Evolutionary conservation across 2,113 vertebrate species (phyloP).

Genomic region (Dicrurus megarhynchus): DNA sequence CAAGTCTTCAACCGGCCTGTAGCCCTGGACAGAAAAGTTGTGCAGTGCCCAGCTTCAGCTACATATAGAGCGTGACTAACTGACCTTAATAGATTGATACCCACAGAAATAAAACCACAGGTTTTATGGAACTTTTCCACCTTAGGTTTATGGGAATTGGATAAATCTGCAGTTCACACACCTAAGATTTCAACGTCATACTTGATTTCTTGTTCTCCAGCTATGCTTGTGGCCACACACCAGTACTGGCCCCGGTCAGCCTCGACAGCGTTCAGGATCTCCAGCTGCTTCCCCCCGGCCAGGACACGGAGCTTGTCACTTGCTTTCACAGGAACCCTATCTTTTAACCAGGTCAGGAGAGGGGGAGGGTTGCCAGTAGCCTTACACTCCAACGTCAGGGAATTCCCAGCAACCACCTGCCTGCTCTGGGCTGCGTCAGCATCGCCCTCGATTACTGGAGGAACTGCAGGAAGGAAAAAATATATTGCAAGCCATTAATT

Average conservation of each 20-base stretch:
- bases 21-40: background rate
- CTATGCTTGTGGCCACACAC: conserved; percentile 91
- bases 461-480: conserved; percentile 75
- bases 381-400: conserved; percentile 84
- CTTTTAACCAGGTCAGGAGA: conserved; percentile 91
- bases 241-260: conserved; percentile 83
- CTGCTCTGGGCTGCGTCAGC: conserved; percentile 70
- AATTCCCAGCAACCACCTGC: conserved; percentile 81
- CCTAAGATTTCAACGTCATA: conserved; percentile 91
- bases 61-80: background rate
- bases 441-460: conserved; percentile 83
- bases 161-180: conserved; percentile 55
- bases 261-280: conserved; percentile 74
- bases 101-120: background rate
- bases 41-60: background rate
- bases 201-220: conserved; percentile 90
- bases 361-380: conserved; percentile 88
- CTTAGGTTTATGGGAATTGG: background rate
- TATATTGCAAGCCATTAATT: background rate
- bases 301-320: conserved; percentile 76
- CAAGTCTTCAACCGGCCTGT: background rate
- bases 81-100: background rate
- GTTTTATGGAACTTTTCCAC: background rate
- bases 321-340: conserved; percentile 82
- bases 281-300: conserved; percentile 82